Percentiles rank a stretch among this genome's conserved stretches.
Conservation (phyloP, 2,113 vertebrate genomes). For the Aphyosemion australe region DNA sequence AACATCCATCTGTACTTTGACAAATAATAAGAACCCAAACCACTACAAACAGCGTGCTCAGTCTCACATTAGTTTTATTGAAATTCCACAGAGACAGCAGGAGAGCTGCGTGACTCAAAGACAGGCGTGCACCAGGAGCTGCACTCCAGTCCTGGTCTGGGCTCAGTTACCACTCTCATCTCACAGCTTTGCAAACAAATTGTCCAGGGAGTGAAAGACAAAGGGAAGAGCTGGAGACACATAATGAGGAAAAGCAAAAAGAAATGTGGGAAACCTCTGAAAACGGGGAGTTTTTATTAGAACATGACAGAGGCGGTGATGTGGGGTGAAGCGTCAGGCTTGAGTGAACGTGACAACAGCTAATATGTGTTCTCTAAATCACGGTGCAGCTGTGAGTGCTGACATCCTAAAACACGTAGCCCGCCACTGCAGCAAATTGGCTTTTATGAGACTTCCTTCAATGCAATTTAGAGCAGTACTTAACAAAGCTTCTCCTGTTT, state of each 20-base stretch:
- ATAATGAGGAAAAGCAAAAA: neutral
- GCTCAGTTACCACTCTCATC: conserved; percentile 63
- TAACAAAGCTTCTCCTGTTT: conserved; percentile 75
- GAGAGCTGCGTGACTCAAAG: conserved; percentile 1
- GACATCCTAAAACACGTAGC: conserved; percentile 63
- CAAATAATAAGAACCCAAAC: conserved; percentile 10
- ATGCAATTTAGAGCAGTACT: conserved; percentile 68
- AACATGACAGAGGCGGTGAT: conserved; percentile 21
- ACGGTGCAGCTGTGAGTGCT: conserved; percentile 56
- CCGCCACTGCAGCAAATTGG: conserved; percentile 66
- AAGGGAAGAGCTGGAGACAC: neutral
- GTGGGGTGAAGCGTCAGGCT: conserved; percentile 33
- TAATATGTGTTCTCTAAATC: conserved; percentile 57
- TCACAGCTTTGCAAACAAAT: conserved; percentile 42
- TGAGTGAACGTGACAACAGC: conserved; percentile 46
- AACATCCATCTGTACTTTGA: conserved; percentile 21
- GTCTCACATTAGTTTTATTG: conserved; percentile 15
- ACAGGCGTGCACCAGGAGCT: conserved; percentile 25
- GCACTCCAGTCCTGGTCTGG: conserved; percentile 39
- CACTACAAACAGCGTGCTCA: neutral
- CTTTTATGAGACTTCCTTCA: conserved; percentile 72
- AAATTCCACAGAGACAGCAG: conserved; percentile 33
- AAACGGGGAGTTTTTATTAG: conserved; percentile 10
- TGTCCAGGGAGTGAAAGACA: conserved; percentile 30
- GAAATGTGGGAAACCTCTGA: conserved; percentile 2